Conservation (phyloP, 1,140 invertebrate genomes). For the Lasaia peninsularis region DNA sequence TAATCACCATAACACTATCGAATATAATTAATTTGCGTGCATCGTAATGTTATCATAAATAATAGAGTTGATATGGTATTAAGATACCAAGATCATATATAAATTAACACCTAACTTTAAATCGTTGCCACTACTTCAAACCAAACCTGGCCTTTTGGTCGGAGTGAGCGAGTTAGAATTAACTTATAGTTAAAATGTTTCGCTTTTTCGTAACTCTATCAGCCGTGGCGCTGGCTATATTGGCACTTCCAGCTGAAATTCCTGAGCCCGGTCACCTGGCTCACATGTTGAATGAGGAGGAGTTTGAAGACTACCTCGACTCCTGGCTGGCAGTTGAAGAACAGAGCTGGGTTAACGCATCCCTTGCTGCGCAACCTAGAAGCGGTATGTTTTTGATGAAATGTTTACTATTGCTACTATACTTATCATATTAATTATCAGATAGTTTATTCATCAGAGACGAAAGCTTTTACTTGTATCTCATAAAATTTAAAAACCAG, state of each 20-base stretch:
- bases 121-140: not conserved
- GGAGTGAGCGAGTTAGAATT: not conserved
- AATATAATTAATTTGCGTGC: not conserved
- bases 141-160: not conserved
- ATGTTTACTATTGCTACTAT: too few species aligned
- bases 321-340: slow-evolving; percentile 49
- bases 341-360: slow-evolving; percentile 34
- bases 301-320: slow-evolving; percentile 63
- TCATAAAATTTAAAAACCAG: too few species aligned
- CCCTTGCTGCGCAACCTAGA: slow-evolving; percentile 19
- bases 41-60: not conserved
- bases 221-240: slow-evolving; percentile 15
- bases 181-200: slow-evolving; percentile 21
- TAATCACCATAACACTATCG: not conserved
- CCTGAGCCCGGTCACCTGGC: slow-evolving; percentile 40
- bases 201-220: slow-evolving; percentile 13
- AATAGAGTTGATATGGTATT: not conserved
- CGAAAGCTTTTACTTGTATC: too few species aligned
- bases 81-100: slow-evolving; percentile 1
- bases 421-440: too few species aligned
- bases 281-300: slow-evolving; percentile 50
- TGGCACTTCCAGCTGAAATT: slow-evolving; percentile 27
- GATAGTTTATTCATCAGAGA: too few species aligned
- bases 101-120: not conserved
- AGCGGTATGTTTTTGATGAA: slow-evolving; percentile 34